A percentile compares a stretch with the other conserved stretches of the same genome.
Conservation (phyloP, 2,113 vertebrate species). For the Neolamprologus caudopunctatus region DNA sequence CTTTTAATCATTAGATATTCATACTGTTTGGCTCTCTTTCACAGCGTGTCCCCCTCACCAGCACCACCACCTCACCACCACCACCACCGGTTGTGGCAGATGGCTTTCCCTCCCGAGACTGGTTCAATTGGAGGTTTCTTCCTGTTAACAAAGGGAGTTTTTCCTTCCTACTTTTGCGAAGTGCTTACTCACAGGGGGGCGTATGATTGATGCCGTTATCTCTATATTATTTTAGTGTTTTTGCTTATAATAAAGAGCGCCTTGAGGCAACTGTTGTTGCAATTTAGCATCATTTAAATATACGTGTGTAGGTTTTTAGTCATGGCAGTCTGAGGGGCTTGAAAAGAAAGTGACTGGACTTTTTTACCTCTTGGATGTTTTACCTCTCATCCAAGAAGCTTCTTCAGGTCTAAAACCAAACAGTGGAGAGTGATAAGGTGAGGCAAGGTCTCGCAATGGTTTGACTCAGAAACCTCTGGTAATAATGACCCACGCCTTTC, state of each 20-base stretch:
- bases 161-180: not conserved
- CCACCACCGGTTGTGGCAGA: not conserved
- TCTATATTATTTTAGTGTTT: not conserved
- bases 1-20: not conserved
- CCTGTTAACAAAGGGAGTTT: not conserved
- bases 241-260: not conserved
- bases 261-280: not conserved
- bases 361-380: not conserved
- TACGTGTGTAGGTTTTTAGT: not conserved
- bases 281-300: not conserved
- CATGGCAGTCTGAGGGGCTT: not conserved
- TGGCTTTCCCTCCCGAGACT: not conserved
- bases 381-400: not conserved
- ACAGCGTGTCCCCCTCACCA: not conserved
- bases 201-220: not conserved
- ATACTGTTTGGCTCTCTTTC: not conserved
- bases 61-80: not conserved
- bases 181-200: not conserved
- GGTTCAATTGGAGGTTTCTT: not conserved
- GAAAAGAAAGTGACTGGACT: not conserved
- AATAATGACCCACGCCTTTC: not conserved
- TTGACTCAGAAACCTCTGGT: not conserved
- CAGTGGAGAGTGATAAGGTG: not conserved
- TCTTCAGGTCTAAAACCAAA: not conserved
- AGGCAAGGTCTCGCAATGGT: not conserved